Conservation (phyloP, 2,797 vertebrate genomes). For the Vireo griseus region DNA sequence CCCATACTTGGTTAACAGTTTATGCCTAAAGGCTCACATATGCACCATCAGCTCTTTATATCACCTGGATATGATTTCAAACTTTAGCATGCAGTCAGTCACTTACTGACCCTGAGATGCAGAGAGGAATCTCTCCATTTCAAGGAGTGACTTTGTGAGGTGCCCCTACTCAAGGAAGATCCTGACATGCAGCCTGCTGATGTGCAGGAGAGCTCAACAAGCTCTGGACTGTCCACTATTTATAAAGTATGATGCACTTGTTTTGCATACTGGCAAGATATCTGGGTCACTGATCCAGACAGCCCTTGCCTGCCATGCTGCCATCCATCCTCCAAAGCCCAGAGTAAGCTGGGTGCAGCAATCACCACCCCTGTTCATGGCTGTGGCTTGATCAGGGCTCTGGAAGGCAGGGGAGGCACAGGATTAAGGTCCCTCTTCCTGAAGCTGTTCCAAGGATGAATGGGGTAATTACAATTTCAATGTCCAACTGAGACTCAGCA, state of each 20-base stretch:
- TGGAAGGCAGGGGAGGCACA: background rate
- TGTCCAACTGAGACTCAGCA: background rate
- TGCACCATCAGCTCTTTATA: background rate
- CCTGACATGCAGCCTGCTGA: background rate
- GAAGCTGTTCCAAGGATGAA: background rate
- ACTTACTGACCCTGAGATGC: accelerated
- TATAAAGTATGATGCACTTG: background rate
- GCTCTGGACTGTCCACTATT: background rate
- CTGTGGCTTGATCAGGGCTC: background rate
- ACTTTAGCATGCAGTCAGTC: accelerated
- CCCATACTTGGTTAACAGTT: background rate
- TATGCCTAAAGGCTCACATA: no score
- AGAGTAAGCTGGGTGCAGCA: background rate
- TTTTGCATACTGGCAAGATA: background rate
- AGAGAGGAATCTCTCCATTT: background rate
- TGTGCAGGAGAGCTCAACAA: accelerated
- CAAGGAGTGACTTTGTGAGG: no score
- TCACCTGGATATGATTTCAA: background rate
- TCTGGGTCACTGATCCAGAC: background rate
- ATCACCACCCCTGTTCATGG: background rate
- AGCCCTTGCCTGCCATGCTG: background rate
- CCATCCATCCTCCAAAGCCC: no score
- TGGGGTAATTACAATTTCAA: background rate
- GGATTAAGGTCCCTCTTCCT: background rate
- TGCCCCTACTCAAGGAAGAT: background rate